Evolutionary conservation across 1,140 invertebrate genomes (phyloP).

Genomic region (Bombus affinis): DNA sequence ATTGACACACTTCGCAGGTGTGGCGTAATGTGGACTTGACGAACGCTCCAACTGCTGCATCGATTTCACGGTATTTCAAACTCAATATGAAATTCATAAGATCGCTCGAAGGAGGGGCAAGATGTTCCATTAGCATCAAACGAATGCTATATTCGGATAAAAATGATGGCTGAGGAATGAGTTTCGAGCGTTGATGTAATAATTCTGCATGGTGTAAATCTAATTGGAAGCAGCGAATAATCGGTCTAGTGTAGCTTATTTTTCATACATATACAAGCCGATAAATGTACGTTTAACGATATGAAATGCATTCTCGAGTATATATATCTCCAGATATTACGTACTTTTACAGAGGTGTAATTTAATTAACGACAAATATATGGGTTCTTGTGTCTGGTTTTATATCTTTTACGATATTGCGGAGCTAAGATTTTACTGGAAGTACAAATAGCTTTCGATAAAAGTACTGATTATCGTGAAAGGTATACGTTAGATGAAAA

Average conservation of each 20-base stretch:
- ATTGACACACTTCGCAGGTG: conserved; percentile 64
- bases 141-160: not conserved
- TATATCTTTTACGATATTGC: not conserved
- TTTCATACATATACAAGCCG: not conserved
- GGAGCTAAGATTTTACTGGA: not conserved
- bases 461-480: not conserved
- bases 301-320: too few relatives aligned
- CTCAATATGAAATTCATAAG: not conserved
- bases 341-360: not conserved
- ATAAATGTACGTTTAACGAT: not conserved
- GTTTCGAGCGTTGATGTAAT: not conserved
- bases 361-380: not conserved
- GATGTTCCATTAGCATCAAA: too few relatives aligned
- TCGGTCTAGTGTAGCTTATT: not conserved
- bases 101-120: not conserved
- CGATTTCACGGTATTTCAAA: conserved; percentile 21
- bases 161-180: not conserved
- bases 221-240: not conserved
- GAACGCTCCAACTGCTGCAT: conserved; percentile 36
- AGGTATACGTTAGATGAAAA: not conserved
- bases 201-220: not conserved
- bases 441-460: not conserved
- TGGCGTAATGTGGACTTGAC: conserved; percentile 48
- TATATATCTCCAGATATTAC: too few relatives aligned
- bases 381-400: not conserved